Percentiles rank a stretch among this genome's conserved stretches.
Conservation (phyloP, 2,113 vertebrate genomes). For the Bostrychus sinensis region DNA sequence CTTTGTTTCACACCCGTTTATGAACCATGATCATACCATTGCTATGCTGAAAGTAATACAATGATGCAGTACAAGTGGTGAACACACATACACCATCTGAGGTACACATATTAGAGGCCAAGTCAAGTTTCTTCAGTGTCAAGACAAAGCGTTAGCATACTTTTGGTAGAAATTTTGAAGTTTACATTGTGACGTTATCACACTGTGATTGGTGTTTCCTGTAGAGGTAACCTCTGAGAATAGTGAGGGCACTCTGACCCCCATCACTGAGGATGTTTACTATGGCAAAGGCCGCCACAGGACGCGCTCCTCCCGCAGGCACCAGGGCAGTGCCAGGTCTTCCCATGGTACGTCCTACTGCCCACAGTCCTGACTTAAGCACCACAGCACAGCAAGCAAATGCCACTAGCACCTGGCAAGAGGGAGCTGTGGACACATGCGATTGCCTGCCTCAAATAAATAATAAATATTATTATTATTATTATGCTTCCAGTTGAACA, state of each 20-base stretch:
- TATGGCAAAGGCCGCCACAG: slow-evolving; percentile 83
- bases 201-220: slow-evolving; percentile 80
- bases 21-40: slow-evolving; percentile 64
- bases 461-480: slow-evolving; percentile 39
- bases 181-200: slow-evolving; percentile 57
- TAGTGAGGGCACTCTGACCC: slow-evolving; percentile 88
- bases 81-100: not conserved
- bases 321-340: slow-evolving; percentile 79
- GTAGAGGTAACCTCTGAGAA: slow-evolving; percentile 91
- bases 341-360: slow-evolving; percentile 82
- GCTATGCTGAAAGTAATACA: slow-evolving; percentile 7
- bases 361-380: slow-evolving; percentile 56
- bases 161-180: slow-evolving; percentile 32
- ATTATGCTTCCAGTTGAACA: slow-evolving; percentile 66
- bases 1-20: slow-evolving; percentile 52
- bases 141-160: not conserved
- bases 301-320: slow-evolving; percentile 81
- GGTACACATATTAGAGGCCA: not conserved
- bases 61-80: not conserved
- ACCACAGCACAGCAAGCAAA: slow-evolving; percentile 54
- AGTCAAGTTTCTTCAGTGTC: not conserved
- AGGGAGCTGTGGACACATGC: slow-evolving; percentile 62
- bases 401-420: slow-evolving; percentile 49
- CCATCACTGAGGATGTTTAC: slow-evolving; percentile 85
- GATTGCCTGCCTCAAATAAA: slow-evolving; percentile 56